These are phyloP conservation scores for Myrmophylax atrothorax DNA, from an alignment of 2,113 vertebrate genomes.

Conservation along the genomic window DNA sequence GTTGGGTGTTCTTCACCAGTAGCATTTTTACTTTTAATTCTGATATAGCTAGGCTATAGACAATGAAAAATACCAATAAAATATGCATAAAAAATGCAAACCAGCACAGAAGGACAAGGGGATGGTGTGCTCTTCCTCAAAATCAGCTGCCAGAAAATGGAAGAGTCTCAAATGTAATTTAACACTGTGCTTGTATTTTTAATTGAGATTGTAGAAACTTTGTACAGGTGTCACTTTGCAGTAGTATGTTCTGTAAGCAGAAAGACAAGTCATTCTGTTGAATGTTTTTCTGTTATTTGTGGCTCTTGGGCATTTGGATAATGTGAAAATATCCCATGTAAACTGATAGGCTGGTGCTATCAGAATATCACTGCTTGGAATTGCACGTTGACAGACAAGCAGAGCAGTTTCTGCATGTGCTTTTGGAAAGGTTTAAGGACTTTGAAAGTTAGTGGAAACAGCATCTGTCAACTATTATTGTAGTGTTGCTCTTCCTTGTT, in stretches of 20 bases:
- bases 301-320: not conserved
- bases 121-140: not conserved
- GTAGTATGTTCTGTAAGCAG: not conserved
- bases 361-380: not conserved
- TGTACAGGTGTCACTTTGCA: not conserved
- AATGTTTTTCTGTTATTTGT: not conserved
- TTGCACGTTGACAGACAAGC: not conserved
- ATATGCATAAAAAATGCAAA: not conserved
- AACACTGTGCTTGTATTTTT: not conserved
- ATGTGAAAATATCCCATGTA: not conserved
- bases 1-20: not conserved
- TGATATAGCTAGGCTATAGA: not conserved
- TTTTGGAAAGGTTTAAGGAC: constrained; percentile 6
- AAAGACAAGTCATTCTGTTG: not conserved
- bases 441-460: constrained; percentile 24
- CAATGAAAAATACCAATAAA: not conserved
- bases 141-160: not conserved
- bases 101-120: not conserved
- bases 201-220: not conserved
- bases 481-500: constrained; percentile 29
- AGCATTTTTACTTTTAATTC: not conserved
- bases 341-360: not conserved
- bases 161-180: not conserved
- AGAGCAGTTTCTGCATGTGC: not conserved
- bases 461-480: constrained; percentile 66